Evolutionary conservation across 37 sponge, comb jelly and placozoan species (phyloP), one percentile per base, ranked within the genome.

Genomic region (Beroe forskalii): DNA sequence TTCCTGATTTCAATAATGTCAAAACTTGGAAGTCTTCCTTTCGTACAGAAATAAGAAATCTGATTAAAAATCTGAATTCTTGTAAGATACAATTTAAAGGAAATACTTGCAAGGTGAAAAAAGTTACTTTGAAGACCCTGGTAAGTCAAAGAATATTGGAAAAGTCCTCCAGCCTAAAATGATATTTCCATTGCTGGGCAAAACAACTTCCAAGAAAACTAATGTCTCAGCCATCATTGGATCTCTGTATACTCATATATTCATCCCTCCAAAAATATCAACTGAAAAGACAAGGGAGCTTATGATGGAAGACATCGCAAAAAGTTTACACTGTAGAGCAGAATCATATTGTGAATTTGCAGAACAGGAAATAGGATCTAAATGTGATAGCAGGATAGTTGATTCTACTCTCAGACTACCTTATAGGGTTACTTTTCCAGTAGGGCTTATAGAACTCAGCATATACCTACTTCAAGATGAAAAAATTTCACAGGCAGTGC

Each of bases 401-500:
- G 44, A 17, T 23, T 23, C 44, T 1, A 42, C 86, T 9, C 12
- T 41, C n/a, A 32, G 86, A 38, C 55, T 80, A 12, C 86, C 86
- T 14, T 80, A 80, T 37, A 17, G 86, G 4, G 86, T 80, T 42
- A 80, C 86, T 6, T 80, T 80, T 48, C 86, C 86, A 24, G 3
- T 80, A 38, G 55, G 55, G 2, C 4, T 44, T 23, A 37, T 80
- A 6, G 86, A 80, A 44, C 48, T 80, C 9, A 80, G 86, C 42
- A 37, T 80, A 23, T 80, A 80, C 55, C 40, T 80, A 24, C 86
- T 80, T 9, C 86, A 80, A 43, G 86, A 80, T 38, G 86, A 80
- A 25, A 80, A 80, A 25, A 80, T 80, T 19, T 80, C 86, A 3
- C 86, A 80, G 42, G 86, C 86, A 44, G 86, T 23, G n/a, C 86